Percentiles rank a stretch among this genome's conserved stretches.
Conservation (phyloP, 2,888 invertebrate species). For the Actias luna region DNA sequence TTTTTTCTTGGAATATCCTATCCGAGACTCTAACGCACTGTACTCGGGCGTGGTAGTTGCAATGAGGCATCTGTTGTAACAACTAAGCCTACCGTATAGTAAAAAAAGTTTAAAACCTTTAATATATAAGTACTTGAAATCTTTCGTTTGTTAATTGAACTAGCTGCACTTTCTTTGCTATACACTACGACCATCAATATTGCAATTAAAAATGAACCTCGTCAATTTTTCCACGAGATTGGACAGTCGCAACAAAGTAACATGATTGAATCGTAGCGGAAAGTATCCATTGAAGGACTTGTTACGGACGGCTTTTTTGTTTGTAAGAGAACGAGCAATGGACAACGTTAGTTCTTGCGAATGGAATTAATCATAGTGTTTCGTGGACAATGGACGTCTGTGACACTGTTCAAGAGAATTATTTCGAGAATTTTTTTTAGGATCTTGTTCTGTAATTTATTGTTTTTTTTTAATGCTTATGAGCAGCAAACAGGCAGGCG, state of each 20-base stretch:
- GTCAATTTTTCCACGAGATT: slow-evolving; percentile 24
- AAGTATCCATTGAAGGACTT: background rate
- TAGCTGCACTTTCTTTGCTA: background rate
- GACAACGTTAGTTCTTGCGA: slow-evolving; percentile 23
- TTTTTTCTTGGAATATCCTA: too few relatives aligned
- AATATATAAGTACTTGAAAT: background rate
- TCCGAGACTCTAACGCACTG: too few relatives aligned
- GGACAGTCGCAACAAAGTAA: slow-evolving; percentile 1
- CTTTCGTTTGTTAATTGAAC: background rate
- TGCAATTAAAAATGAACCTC: slow-evolving; percentile 39
- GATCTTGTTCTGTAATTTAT: too few relatives aligned
- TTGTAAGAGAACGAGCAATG: slow-evolving; percentile 21
- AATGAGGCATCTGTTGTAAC: too few relatives aligned
- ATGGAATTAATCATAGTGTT: slow-evolving; percentile 17
- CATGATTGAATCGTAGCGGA: background rate
- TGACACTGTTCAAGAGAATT: background rate
- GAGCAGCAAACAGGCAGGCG: too few relatives aligned
- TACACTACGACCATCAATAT: slow-evolving; percentile 31
- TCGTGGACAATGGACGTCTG: background rate
- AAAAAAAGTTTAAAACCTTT: background rate
- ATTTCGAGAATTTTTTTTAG: too few relatives aligned
- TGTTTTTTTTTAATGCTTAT: too few relatives aligned
- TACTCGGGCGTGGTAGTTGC: too few relatives aligned
- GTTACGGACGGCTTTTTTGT: background rate
- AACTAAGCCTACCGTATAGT: too few relatives aligned